Conservation (phyloP, 64 coral and sea anemone genomes). For the Catalaphyllia jardinei region DNA sequence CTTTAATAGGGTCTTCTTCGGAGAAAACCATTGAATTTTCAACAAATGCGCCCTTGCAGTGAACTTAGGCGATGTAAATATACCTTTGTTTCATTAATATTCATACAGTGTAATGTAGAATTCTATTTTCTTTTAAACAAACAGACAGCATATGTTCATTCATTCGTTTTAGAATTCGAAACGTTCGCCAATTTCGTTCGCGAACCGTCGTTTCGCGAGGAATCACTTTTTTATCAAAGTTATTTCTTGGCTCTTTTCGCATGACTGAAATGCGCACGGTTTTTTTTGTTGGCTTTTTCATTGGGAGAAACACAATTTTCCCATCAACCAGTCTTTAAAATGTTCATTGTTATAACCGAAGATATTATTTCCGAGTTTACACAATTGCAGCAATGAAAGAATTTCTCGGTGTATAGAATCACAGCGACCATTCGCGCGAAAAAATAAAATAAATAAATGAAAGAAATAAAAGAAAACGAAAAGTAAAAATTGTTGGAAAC, state of each 20-base stretch:
- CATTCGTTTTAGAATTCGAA: conserved; percentile 27
- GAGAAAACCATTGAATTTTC: conserved; percentile 11
- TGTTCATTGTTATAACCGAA: conserved; percentile 4
- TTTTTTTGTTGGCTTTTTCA: background rate
- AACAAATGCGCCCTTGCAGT: conserved; percentile 1
- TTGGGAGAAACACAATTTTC: background rate
- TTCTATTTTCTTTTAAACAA: conserved; percentile 55
- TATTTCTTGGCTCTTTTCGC: background rate
- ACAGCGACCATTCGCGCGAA: background rate
- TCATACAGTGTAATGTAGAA: conserved; percentile 37
- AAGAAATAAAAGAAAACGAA: background rate
- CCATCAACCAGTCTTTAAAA: background rate
- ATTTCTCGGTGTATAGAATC: background rate
- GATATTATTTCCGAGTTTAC: conserved; percentile 27
- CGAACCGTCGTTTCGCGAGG: background rate
- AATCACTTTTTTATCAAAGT: background rate
- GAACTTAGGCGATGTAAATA: conserved; percentile 35
- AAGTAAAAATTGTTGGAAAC: background rate
- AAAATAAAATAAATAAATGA: background rate
- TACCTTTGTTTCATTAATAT: conserved; percentile 27
- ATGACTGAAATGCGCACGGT: background rate
- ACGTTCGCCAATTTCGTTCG: background rate
- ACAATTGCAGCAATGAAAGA: conserved; percentile 4
- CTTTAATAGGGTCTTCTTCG: background rate
- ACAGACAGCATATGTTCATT: conserved; percentile 22